Percentiles rank a stretch among this genome's conserved stretches.
Evolutionary conservation across 1,140 invertebrate genomes (phyloP).

Genomic region (Theocolax elegans): DNA sequence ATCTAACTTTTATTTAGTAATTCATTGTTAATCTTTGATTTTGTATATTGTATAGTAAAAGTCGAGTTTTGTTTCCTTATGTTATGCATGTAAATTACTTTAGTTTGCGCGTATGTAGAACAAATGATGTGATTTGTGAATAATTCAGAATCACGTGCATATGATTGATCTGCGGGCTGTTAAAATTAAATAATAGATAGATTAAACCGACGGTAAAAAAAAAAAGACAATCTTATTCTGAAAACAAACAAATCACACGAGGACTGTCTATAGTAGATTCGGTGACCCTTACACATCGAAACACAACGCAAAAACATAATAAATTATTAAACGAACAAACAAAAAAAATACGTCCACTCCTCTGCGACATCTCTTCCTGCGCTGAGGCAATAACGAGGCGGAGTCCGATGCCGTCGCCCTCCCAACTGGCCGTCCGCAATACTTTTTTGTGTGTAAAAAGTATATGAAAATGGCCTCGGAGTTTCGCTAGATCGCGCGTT

Average conservation of each 20-base stretch:
- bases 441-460: conserved; percentile 14
- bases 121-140: too few relatives aligned
- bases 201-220: too few relatives aligned
- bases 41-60: too few relatives aligned
- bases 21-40: too few relatives aligned
- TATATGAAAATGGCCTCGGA: conserved; percentile 13
- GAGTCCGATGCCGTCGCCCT: conserved; percentile 9
- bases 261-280: conserved; percentile 21
- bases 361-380: conserved; percentile 31
- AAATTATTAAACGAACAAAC: background rate
- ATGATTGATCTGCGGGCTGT: too few relatives aligned
- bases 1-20: too few relatives aligned
- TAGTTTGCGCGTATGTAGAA: too few relatives aligned
- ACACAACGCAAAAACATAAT: conserved; percentile 1
- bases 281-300: background rate
- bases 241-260: conserved; percentile 20
- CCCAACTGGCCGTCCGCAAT: conserved; percentile 16
- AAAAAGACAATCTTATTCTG: conserved; percentile 14
- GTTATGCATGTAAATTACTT: too few relatives aligned
- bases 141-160: too few relatives aligned
- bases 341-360: conserved; percentile 6
- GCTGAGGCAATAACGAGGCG: conserved; percentile 13
- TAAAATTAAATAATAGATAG: too few relatives aligned
- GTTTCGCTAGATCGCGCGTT: conserved; percentile 61
- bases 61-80: too few relatives aligned